Base-by-base conservation (phyloP, 2,113 vertebrate genomes). In the Pandion haliaetus region DNA sequence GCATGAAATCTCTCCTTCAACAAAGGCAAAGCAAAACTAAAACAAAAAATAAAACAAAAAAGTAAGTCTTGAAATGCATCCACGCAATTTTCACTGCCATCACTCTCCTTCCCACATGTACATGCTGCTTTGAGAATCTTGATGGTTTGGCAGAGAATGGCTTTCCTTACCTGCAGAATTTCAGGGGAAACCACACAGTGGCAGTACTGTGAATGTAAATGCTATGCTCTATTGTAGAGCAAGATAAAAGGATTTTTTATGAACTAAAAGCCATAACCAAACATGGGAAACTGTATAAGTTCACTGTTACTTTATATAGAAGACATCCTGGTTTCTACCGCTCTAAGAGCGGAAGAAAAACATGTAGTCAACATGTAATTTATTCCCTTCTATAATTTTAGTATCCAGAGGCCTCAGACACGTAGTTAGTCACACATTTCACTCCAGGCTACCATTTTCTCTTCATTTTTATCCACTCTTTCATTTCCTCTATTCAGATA, bases 161-260 rank as follows among this genome's bases (percentile, higher is more conserved):
- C 23, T 91, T 82, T 80, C 66, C 74, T 86, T 4, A 83, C 88
- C 95, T 76, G 82, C 84, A 81, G 87, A 62, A 71, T 94, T 96
- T 88, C 93, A 94, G 74, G 52, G 87, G 42, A 97, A 96, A 14
- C 97, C 96, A 97, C 93, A 96, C 89, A 93, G 95, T 92, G 93
- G 96, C 95, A 97, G 94, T 96, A 78, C 96, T 96, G 95, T 47
- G 89, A 97, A 95, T 17, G 32, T 42, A 95, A 95, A 90, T 36
- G 52, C 83, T 50, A 6, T 17, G n/a, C 6, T 90, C 54, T 44
- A 55, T 71, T 90, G 82, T 90, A 71, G 54, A 59, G 74, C 32
- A 52, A 66, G 57, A 23, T 36, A 66, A 38, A 29, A 47, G 29
- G 5, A 17, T 47, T 54, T 87, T 66, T 81, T 47, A 54, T 77